Percentiles rank a stretch among this genome's conserved stretches.
Evolutionary conservation across 2,888 invertebrate species (phyloP).

Genomic region (Apamea crenata): DNA sequence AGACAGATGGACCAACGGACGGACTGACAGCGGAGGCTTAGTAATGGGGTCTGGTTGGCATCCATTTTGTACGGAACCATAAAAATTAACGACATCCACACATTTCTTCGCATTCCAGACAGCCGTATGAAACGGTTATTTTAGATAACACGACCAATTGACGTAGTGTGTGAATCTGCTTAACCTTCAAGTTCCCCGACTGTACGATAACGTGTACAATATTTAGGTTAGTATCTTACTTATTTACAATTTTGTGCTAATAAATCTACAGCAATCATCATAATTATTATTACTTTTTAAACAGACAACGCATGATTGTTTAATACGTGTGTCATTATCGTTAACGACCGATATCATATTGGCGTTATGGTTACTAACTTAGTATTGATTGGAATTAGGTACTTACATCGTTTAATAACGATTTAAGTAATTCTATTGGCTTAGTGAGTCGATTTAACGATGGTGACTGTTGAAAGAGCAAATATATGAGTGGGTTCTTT

Average conservation of each 20-base stretch:
- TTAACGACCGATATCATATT: slow-evolving; percentile 28
- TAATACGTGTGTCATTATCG: slow-evolving; percentile 2
- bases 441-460: slow-evolving; percentile 13
- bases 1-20: not conserved
- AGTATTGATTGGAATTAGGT: slow-evolving; percentile 25
- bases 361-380: not conserved
- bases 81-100: not conserved
- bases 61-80: too few species aligned
- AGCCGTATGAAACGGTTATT: not conserved
- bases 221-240: not conserved
- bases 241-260: not conserved
- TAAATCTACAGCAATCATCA: slow-evolving; percentile 6
- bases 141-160: not conserved
- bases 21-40: not conserved
- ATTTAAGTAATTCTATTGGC: slow-evolving; percentile 23
- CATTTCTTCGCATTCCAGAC: not conserved
- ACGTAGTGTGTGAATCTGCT: not conserved
- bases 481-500: not conserved
- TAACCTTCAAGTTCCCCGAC: not conserved
- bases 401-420: too few species aligned
- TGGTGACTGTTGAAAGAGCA: slow-evolving; percentile 10
- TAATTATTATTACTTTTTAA: slow-evolving; percentile 18
- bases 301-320: slow-evolving; percentile 14
- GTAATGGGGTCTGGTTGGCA: too few species aligned
- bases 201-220: not conserved